Evolutionary conservation across 2,888 invertebrate species (phyloP).

Genomic region (Phaedon cochleariae): DNA sequence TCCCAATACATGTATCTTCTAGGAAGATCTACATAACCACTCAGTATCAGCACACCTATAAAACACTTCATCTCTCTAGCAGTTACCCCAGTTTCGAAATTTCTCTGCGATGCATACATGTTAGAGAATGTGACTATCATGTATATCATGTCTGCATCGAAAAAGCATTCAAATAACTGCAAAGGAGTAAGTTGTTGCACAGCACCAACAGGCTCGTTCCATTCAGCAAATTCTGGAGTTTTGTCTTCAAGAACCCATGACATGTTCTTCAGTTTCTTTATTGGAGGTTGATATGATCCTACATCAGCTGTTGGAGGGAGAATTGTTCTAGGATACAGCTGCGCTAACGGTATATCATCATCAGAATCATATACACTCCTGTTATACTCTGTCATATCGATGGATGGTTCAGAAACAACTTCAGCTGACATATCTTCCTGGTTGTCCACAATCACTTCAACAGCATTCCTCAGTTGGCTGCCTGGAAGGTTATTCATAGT

Average conservation of each 20-base stretch:
- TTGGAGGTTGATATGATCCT: too few species aligned
- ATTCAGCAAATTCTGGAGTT: background rate
- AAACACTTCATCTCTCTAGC: constrained; percentile 21
- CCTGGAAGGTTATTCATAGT: constrained; percentile 31
- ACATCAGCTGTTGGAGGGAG: too few species aligned
- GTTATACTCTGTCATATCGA: too few species aligned
- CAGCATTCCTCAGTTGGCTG: constrained; percentile 33
- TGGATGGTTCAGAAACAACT: too few species aligned
- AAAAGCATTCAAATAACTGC: background rate
- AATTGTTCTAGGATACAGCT: too few species aligned
- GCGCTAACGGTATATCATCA: constrained; percentile 10
- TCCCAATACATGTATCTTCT: constrained; percentile 24
- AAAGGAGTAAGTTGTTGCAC: background rate
- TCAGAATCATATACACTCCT: constrained; percentile 26
- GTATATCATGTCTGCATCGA: constrained; percentile 15
- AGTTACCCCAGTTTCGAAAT: background rate
- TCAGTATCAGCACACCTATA: constrained; percentile 19
- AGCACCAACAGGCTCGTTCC: background rate
- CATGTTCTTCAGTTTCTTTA: too few species aligned
- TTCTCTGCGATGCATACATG: constrained; percentile 2
- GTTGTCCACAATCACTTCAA: constrained; percentile 25
- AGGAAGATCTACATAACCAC: constrained; percentile 13
- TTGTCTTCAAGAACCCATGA: too few species aligned
- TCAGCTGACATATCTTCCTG: too few species aligned
- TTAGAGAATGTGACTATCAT: constrained; percentile 21